Base-by-base conservation (phyloP, 2,888 invertebrate species). In the Cynaeus angustus region DNA sequence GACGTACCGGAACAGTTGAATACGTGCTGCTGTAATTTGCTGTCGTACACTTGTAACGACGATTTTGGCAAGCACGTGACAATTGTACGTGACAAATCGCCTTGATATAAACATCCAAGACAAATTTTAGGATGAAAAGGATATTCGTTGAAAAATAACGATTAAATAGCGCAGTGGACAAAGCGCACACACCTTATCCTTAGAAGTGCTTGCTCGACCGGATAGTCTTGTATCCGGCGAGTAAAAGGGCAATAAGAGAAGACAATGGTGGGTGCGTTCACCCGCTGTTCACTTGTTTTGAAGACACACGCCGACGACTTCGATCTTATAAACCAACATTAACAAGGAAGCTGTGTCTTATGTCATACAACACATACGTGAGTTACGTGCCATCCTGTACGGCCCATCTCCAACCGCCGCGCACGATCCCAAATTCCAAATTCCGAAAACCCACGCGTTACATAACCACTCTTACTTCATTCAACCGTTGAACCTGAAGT, bases 211-310 rank as follows among this genome's bases (percentile, higher is more conserved):
- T 67, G 71, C 53, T 67, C 71, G 72, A 73, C 73, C 73, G 73
- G 71, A 72, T 75, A 71, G 72, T 74, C 75, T 73, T 68, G 72
- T 74, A 74, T 74, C 74, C 75, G 72, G 71, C 71, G 61, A 72
- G 72, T 71, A 72, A 74, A 74, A 75, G 75, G 74, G 74, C 74
- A 73, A 68, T 68, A 69, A 72, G 62, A 69, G 70, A 74, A 72
- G 67, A 75, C 72, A 75, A 75, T 74, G 71, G 66, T 56, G 68
- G 66, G 74, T 74, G 72, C 73, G 66, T 75, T 74, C 71, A 74
- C 75, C 75, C 72, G 73, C 71, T 70, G 66, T 70, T 61, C 73
- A 73, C 70, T 73, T 74, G 72, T 71, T 66, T 64, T 68, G 46
- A 43, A 13, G 56, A 50, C 56, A 64, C 69, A 64, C 8, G 58